These are phyloP conservation scores for Corythornis madagascariensis DNA, from an alignment of 2,113 vertebrate genomes.

Conservation along the genomic window DNA sequence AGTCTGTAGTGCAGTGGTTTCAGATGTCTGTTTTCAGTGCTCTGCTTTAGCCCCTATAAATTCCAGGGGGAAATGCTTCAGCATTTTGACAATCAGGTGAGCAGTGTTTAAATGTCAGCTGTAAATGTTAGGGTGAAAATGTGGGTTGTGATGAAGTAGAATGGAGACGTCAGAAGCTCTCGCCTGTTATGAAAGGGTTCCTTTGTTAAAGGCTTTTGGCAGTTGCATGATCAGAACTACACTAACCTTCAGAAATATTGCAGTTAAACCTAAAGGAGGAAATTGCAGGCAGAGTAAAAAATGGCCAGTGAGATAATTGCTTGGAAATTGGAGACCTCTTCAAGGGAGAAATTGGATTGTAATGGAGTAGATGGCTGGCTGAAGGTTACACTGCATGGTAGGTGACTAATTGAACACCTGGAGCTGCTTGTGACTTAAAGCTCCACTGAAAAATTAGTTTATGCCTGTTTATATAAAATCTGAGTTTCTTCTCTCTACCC, in stretches of 20 bases:
- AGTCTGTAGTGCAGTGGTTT: background rate
- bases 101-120: background rate
- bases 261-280: background rate
- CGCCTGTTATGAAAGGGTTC: background rate
- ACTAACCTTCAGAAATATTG: background rate
- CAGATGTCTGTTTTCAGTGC: background rate
- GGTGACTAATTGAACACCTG: background rate
- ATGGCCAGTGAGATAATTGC: background rate
- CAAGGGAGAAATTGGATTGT: background rate
- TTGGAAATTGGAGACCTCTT: background rate
- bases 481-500: background rate
- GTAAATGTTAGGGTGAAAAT: background rate
- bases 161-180: background rate
- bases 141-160: background rate
- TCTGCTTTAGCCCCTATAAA: background rate
- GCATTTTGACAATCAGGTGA: background rate
- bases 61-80: background rate
- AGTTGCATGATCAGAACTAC: background rate
- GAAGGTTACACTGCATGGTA: background rate
- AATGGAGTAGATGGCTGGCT: background rate
- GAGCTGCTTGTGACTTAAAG: background rate
- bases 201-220: background rate
- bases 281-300: background rate
- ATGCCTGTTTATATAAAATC: background rate
- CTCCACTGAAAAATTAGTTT: background rate